phyloP scores from a whole-genome alignment of 92 coral and sea anemone genomes.

The Metridium senile region DNA sequence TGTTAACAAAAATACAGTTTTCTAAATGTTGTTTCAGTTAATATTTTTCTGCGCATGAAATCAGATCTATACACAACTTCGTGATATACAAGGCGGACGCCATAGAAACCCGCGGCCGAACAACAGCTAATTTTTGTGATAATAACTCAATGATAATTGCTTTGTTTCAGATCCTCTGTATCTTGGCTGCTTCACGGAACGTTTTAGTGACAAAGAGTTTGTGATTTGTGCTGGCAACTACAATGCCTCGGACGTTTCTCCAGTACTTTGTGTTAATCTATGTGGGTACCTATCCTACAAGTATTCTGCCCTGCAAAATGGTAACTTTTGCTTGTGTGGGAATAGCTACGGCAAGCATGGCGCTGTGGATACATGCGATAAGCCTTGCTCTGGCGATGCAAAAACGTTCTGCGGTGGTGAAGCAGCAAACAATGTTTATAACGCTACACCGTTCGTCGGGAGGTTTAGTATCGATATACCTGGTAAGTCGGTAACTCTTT shows the following conservation, averaged over 20 bases:
- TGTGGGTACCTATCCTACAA: constrained; percentile 60
- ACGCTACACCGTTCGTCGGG: constrained; percentile 54
- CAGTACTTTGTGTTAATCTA: constrained; percentile 54
- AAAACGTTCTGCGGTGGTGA: constrained; percentile 69
- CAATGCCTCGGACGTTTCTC: constrained; percentile 43
- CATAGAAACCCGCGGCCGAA: too few species aligned
- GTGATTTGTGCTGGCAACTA: constrained; percentile 78
- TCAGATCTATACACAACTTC: too few species aligned
- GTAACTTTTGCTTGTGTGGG: constrained; percentile 75
- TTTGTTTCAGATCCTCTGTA: constrained; percentile 61
- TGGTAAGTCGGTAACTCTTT: constrained; percentile 32
- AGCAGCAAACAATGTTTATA: constrained; percentile 64
- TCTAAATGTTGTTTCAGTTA: background rate
- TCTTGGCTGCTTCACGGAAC: constrained; percentile 75
- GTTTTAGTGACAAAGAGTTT: constrained; percentile 50
- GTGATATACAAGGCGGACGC: too few species aligned
- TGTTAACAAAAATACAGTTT: background rate
- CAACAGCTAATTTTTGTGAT: background rate
- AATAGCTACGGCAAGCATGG: constrained; percentile 45
- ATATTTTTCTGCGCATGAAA: background rate
- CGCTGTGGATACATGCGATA: constrained; percentile 37
- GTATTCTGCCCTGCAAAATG: constrained; percentile 83
- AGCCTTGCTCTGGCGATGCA: constrained; percentile 69
- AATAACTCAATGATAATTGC: background rate
- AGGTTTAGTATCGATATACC: constrained; percentile 36